These are phyloP conservation scores for Sapayoa aenigma DNA, from an alignment of 2,113 vertebrate species.

Conservation along the genomic window DNA sequence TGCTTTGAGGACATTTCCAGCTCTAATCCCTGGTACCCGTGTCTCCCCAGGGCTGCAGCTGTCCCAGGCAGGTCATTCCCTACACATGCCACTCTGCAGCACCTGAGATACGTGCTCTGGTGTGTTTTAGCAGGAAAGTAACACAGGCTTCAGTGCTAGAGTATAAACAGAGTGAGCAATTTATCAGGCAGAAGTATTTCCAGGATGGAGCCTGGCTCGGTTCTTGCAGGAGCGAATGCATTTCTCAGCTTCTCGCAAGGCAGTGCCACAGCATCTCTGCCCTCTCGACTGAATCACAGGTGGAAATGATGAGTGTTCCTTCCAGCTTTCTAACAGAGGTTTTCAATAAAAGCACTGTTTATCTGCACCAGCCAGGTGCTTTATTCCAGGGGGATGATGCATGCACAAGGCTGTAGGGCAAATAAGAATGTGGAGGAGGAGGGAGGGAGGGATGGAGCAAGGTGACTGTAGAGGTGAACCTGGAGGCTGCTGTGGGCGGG, in stretches of 20 bases:
- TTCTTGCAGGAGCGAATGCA: neutral
- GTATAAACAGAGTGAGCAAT: neutral
- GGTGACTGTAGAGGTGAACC: neutral
- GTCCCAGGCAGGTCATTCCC: neutral
- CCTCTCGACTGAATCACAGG: fast-evolving
- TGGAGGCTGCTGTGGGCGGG: fast-evolving
- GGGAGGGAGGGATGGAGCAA: neutral
- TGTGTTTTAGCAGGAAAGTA: neutral
- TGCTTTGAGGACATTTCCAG: neutral
- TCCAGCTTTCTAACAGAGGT: neutral
- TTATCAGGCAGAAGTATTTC: neutral
- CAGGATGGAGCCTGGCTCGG: neutral
- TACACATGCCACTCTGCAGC: fast-evolving
- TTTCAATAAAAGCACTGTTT: neutral
- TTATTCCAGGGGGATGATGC: neutral
- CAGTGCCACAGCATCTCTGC: neutral
- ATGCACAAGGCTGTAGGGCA: neutral
- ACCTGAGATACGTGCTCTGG: neutral
- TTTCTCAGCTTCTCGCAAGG: neutral
- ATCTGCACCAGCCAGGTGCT: neutral
- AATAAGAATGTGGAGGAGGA: neutral
- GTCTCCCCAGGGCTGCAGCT: fast-evolving
- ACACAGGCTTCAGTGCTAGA: neutral
- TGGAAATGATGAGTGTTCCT: neutral
- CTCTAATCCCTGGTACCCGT: neutral